These are phyloP conservation scores for Ceraclea dissimilis DNA, from an alignment of 2,888 invertebrate genomes.

Conservation along the genomic window DNA sequence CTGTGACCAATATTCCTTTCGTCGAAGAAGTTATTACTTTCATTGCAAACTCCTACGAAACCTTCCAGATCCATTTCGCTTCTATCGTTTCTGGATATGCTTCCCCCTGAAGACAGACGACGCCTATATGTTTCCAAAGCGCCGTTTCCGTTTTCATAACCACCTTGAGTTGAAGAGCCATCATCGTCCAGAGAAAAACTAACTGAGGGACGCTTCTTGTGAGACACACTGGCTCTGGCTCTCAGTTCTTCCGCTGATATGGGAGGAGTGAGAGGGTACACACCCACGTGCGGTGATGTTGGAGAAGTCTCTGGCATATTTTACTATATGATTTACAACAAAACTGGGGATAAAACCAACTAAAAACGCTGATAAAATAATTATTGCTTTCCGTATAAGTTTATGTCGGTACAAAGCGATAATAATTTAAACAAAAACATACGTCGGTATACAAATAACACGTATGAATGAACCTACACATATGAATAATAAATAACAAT, in stretches of 20 bases:
- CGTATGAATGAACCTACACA: no score
- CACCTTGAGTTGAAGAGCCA: slow-evolving; percentile 37
- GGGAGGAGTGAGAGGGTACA: slow-evolving; percentile 46
- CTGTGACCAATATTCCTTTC: slow-evolving; percentile 52
- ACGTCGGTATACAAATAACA: no score
- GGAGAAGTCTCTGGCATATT: slow-evolving; percentile 45
- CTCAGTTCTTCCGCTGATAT: slow-evolving; percentile 48
- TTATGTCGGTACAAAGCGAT: no score
- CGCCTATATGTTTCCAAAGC: slow-evolving; percentile 15
- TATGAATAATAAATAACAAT: no score
- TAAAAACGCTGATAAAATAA: no score
- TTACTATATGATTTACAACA: not conserved
- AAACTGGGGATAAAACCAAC: no score
- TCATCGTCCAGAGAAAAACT: slow-evolving; percentile 39
- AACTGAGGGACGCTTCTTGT: slow-evolving; percentile 38
- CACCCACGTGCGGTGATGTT: slow-evolving; percentile 41
- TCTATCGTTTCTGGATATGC: slow-evolving; percentile 32
- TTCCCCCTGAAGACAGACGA: slow-evolving; percentile 18
- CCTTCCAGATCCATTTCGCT: slow-evolving; percentile 50
- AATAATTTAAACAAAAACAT: no score
- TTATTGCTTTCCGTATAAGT: no score
- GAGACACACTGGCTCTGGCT: slow-evolving; percentile 50
- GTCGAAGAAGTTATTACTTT: slow-evolving; percentile 47
- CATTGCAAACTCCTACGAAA: slow-evolving; percentile 43
- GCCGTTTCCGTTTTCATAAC: slow-evolving; percentile 35